A percentile compares a stretch with the other conserved stretches of the same genome.
These are phyloP conservation scores for Sarcophaga bullata DNA, from an alignment of 1,140 invertebrate genomes.

Conservation along the genomic window DNA sequence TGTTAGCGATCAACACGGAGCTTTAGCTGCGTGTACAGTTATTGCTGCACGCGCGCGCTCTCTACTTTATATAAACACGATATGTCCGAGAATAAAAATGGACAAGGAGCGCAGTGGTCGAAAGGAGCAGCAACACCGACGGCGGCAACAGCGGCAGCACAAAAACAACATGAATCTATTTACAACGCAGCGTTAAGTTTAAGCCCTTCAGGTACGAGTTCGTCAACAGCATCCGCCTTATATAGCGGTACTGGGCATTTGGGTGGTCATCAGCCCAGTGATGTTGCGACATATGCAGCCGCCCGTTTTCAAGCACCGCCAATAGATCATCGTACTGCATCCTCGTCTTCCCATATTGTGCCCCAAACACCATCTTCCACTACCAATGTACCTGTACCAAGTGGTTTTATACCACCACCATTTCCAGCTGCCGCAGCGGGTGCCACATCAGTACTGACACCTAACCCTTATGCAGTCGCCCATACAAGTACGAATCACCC, in stretches of 20 bases:
- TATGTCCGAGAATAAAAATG: constrained; percentile 63
- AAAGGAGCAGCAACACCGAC: constrained; percentile 53
- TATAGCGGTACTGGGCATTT: constrained; percentile 31
- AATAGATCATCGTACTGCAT: constrained; percentile 49
- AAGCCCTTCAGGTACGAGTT: constrained; percentile 36
- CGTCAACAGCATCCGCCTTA: constrained; percentile 46
- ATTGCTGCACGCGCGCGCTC: constrained; percentile 14
- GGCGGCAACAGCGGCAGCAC: constrained; percentile 47
- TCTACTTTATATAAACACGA: constrained; percentile 32
- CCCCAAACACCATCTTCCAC: constrained; percentile 48
- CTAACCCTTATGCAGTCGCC: constrained; percentile 55
- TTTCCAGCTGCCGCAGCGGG: constrained; percentile 50
- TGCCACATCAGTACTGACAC: constrained; percentile 55
- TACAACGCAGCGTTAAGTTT: constrained; percentile 46
- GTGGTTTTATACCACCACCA: constrained; percentile 57
- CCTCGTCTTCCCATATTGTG: constrained; percentile 42
- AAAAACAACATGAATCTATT: constrained; percentile 50
- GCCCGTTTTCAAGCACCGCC: constrained; percentile 58
- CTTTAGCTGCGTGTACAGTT: constrained; percentile 29
- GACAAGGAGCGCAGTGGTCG: constrained; percentile 60
- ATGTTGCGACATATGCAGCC: constrained; percentile 47
- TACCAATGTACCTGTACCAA: constrained; percentile 62
- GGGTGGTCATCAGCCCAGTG: constrained; percentile 22
- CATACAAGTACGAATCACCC: constrained; percentile 19
- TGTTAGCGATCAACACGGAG: not conserved